Percentiles rank a stretch among this genome's conserved stretches.
Evolutionary conservation across 2,888 invertebrate species (phyloP).

Genomic region (Tenthredo amoena): DNA sequence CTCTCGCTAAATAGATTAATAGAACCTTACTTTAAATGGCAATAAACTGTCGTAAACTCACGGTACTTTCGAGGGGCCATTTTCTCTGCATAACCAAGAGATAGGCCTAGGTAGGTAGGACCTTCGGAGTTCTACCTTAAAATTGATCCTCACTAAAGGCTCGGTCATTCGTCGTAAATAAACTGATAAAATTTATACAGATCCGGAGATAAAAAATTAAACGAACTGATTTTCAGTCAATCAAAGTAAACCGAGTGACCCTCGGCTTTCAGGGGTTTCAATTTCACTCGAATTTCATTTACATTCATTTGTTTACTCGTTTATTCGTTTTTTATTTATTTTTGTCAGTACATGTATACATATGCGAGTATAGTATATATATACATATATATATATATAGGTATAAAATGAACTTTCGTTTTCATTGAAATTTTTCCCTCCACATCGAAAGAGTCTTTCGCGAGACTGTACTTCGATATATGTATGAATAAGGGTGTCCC

Average conservation of each 20-base stretch:
- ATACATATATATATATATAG: neutral
- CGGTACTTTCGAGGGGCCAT: slow-evolving; percentile 16
- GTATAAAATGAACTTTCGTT: neutral
- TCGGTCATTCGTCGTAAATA: neutral
- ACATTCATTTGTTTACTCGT: neutral
- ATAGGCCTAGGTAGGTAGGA: neutral
- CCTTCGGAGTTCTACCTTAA: neutral
- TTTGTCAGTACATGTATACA: no score
- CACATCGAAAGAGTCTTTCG: slow-evolving; percentile 61
- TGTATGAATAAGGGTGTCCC: slow-evolving; percentile 71
- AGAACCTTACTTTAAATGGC: slow-evolving; percentile 56
- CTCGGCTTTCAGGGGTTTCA: no score
- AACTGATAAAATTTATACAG: neutral
- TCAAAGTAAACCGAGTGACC: no score
- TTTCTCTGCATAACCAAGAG: slow-evolving; percentile 18
- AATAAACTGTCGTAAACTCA: slow-evolving; percentile 44
- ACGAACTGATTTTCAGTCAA: no score
- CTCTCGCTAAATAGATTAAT: slow-evolving; percentile 63
- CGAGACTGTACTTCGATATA: slow-evolving; percentile 75
- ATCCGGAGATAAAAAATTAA: neutral
- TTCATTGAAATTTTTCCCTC: neutral
- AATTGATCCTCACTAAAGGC: neutral
- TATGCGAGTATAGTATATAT: no score
- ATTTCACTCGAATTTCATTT: no score
- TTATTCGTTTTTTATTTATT: neutral